Evolutionary conservation across 2,797 vertebrate genomes (phyloP), one percentile per base, ranked within the genome.

Genomic region (Synanceia verrucosa): DNA sequence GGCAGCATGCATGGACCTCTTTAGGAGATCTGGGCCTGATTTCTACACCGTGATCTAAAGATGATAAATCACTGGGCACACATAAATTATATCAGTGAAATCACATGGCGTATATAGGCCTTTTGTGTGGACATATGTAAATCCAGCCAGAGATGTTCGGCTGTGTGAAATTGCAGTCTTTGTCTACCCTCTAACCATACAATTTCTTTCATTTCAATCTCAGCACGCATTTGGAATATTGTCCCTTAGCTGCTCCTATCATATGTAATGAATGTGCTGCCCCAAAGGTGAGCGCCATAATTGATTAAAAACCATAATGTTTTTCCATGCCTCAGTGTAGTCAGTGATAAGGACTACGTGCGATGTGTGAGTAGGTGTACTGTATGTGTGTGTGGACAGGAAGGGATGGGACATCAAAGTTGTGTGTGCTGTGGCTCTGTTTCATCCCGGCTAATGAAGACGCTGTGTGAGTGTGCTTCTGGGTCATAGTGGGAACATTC

Each of bases 261-360:
- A 85, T 83, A 86, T 92, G 87, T 89, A 89, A 91, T 94, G 90
- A 91, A 94, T 90, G 86, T 86, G 82, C 81, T 86, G 87, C 90
- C 91, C 91, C 89, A 91, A 90, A 93, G 93, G 89, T 93, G 92
- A 86, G 73, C 67, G 82, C 65, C 70, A 55, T 92, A 93, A 94
- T 93, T 93, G 93, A 94, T 95, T 93, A 92, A 93, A 93, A 93
- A 89, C 82, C 90, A 82, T 91, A 89, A 88, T 92, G 86, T 92
- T 94, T 93, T 88, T 88, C 70, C 78, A 71, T 83, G 80, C 75
- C 76, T 66, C 56, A 46, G 78, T 81, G 61, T 81, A 71, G 74
- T 78, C 67, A 37, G 65, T 55, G 76, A 83, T 83, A 78, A 81
- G 81, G 76, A 77, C n/a, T 85, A 70, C 85, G 62, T 79, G 58